Evolutionary conservation across 2,113 vertebrate species (phyloP).

Genomic region (Phalacrocorax pelagicus): DNA sequence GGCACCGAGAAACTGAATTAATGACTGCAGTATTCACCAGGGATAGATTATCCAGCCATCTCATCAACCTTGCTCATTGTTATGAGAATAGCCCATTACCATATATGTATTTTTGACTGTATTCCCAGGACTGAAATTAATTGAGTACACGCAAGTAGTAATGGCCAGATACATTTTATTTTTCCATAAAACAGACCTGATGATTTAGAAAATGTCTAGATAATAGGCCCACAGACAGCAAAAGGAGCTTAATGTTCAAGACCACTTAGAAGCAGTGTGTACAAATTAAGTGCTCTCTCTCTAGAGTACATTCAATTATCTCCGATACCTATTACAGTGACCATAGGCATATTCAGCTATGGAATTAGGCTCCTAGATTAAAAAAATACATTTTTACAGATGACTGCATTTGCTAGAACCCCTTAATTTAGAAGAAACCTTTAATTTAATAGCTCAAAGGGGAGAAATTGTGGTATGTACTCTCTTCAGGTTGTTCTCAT

Average conservation of each 20-base stretch:
- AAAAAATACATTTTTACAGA: background rate
- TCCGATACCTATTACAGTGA: background rate
- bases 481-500: background rate
- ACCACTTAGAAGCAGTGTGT: background rate
- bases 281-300: background rate
- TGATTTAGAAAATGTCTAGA: conserved; percentile 40
- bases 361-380: background rate
- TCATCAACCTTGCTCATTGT: conserved; percentile 5
- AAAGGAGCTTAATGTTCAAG: conserved; percentile 12
- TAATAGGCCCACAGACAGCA: conserved; percentile 41
- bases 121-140: conserved; percentile 40
- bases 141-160: background rate
- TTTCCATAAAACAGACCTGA: conserved; percentile 36
- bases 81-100: conserved; percentile 20
- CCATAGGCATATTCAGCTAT: background rate
- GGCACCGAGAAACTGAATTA: background rate
- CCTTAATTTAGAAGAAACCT: background rate
- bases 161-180: conserved; percentile 1
- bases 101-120: background rate
- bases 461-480: background rate
- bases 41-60: conserved; percentile 20
- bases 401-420: background rate
- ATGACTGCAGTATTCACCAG: background rate
- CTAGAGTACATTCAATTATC: background rate
- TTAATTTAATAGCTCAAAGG: background rate